phyloP scores from a whole-genome alignment of 30 jellyfish, hydroid and myxozoan genomes.

The Phacellophora camtschatica region DNA sequence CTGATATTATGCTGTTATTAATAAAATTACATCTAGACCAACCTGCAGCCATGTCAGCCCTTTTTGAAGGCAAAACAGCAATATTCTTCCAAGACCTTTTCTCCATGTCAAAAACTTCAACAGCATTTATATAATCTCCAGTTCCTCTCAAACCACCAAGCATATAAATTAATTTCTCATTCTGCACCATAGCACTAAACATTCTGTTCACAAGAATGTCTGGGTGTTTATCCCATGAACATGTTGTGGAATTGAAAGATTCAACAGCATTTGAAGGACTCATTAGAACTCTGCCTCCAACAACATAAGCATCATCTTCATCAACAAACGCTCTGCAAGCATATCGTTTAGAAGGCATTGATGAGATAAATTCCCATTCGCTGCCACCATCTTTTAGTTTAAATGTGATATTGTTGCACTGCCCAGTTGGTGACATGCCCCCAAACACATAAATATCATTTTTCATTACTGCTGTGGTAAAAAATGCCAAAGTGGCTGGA shows the following conservation, averaged over 20 bases:
- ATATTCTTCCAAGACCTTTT: conserved; percentile 23
- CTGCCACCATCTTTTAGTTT: conserved; percentile 24
- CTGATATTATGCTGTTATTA: too few species aligned
- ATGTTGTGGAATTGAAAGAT: conserved; percentile 5
- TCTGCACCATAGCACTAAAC: conserved; percentile 47
- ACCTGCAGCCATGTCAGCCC: conserved; percentile 83
- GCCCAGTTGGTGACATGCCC: conserved; percentile 49
- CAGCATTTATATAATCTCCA: conserved; percentile 34
- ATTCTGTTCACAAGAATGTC: conserved; percentile 10
- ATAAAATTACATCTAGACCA: too few species aligned
- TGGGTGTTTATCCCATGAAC: conserved; percentile 48
- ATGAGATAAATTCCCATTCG: conserved; percentile 36
- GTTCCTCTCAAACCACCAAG: conserved; percentile 59
- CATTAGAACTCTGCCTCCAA: conserved; percentile 65
- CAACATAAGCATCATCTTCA: conserved; percentile 28
- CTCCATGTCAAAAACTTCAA: conserved; percentile 35
- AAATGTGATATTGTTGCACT: conserved; percentile 24
- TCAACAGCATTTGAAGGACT: conserved; percentile 62
- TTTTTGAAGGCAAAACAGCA: conserved; percentile 55
- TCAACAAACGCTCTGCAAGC: conserved; percentile 54
- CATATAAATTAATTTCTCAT: conserved; percentile 7
- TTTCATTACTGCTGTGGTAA: background rate
- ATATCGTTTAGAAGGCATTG: conserved; percentile 64
- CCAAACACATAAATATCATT: conserved; percentile 39
- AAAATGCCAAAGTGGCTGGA: conserved; percentile 25